These are phyloP conservation scores for Vanessa cardui DNA, from an alignment of 2,888 invertebrate genomes.

Conservation along the genomic window DNA sequence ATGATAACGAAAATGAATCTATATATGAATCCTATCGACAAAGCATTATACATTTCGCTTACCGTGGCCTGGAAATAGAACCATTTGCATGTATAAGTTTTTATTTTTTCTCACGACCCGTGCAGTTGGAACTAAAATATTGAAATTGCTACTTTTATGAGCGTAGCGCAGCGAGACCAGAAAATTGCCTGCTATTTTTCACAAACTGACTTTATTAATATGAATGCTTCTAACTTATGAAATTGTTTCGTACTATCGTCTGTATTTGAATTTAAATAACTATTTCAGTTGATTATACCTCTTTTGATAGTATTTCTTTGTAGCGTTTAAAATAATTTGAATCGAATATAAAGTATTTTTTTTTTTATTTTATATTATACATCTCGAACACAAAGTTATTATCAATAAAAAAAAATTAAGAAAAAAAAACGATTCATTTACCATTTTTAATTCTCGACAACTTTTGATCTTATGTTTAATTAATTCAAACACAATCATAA, in stretches of 20 bases:
- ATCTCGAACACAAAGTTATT: no score
- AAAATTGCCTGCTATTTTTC: constrained; percentile 16
- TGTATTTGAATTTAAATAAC: neutral
- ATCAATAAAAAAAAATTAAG: no score
- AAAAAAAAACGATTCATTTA: no score
- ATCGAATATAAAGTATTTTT: no score
- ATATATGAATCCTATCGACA: neutral
- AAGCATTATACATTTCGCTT: constrained; percentile 7
- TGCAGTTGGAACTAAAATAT: constrained; percentile 32
- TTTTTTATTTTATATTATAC: no score
- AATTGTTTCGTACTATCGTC: constrained; percentile 1
- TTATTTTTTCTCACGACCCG: constrained; percentile 27
- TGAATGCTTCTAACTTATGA: constrained; percentile 1
- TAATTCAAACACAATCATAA: no score
- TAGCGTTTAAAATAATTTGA: no score
- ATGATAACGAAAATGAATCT: no score
- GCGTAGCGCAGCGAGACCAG: constrained; percentile 11
- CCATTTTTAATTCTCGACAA: no score
- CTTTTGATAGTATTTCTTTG: no score
- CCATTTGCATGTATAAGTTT: constrained; percentile 27
- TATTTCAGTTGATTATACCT: no score
- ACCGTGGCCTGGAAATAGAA: constrained; percentile 15
- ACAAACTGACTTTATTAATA: constrained; percentile 9
- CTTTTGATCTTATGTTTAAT: no score
- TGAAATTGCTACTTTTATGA: constrained; percentile 30